phyloP scores from a whole-genome alignment of 2,113 vertebrate species.

The Speoplatyrhinus poulsoni region DNA sequence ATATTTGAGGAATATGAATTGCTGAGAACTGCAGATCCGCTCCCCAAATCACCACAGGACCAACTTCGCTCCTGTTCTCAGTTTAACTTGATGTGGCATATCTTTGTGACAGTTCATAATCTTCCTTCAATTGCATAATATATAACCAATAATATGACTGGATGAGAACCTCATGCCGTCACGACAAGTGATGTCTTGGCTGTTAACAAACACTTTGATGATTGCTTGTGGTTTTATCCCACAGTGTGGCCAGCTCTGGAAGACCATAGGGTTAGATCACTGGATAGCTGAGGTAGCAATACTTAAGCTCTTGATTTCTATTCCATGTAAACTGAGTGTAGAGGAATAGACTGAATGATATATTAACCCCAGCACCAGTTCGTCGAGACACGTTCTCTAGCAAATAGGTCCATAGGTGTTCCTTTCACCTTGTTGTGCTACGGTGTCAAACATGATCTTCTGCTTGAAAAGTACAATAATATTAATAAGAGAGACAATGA shows the following conservation, averaged over 20 bases:
- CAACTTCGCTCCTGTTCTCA: too few relatives aligned
- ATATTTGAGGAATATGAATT: conserved; percentile 24
- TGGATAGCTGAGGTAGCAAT: conserved; percentile 21
- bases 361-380: not conserved
- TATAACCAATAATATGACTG: conserved; percentile 30
- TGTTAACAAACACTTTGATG: conserved; percentile 21
- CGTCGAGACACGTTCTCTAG: conserved; percentile 20
- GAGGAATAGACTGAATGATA: conserved; percentile 2
- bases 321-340: conserved; percentile 15
- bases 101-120: too few relatives aligned
- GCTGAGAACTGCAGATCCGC: conserved; percentile 32
- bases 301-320: conserved; percentile 11
- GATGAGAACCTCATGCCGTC: not conserved
- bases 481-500: conserved; percentile 74
- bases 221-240: conserved; percentile 41
- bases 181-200: conserved; percentile 19
- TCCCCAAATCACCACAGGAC: not conserved
- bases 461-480: conserved; percentile 68
- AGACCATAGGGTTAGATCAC: conserved; percentile 20
- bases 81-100: too few relatives aligned
- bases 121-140: conserved; percentile 11
- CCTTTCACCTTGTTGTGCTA: conserved; percentile 53
- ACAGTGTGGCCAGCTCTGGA: conserved; percentile 20
- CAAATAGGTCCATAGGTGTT: conserved; percentile 40
- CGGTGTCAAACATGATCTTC: conserved; percentile 62